Evolutionary conservation across 2,113 vertebrate species (phyloP).

Genomic region (Pagrus major): DNA sequence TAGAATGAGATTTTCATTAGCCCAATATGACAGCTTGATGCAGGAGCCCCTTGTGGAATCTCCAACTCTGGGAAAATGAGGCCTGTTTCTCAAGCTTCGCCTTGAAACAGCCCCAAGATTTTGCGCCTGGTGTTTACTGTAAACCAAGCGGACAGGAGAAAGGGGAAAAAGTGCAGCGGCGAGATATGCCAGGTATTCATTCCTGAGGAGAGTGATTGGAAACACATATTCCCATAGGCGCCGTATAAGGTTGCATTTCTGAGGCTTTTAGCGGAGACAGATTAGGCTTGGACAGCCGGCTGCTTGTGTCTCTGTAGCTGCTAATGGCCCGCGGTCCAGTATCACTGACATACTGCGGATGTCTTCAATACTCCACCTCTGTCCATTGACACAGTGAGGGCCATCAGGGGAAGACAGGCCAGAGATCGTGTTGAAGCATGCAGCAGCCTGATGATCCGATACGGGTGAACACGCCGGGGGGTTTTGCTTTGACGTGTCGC

Average conservation of each 20-base stretch:
- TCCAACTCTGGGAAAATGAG: conserved; percentile 60
- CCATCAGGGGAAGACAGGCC: conserved; percentile 12
- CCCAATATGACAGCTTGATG: conserved; percentile 72
- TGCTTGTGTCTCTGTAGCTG: conserved; percentile 56
- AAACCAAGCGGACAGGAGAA: conserved; percentile 63
- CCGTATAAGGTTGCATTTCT: conserved; percentile 67
- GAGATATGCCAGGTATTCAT: conserved; percentile 70
- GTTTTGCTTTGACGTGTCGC: conserved; percentile 52
- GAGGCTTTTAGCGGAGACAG: conserved; percentile 69
- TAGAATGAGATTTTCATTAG: conserved; percentile 78
- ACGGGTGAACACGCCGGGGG: conserved; percentile 38
- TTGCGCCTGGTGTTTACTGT: conserved; percentile 69
- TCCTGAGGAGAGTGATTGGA: conserved; percentile 64
- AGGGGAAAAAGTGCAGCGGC: conserved; percentile 12
- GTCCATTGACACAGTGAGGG: conserved; percentile 63
- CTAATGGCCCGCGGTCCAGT: conserved; percentile 69
- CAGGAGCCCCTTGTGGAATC: conserved; percentile 71
- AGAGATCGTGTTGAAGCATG: conserved; percentile 44
- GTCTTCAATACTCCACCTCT: conserved; percentile 73
- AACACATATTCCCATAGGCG: conserved; percentile 65
- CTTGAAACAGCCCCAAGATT: conserved; percentile 40
- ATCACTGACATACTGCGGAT: conserved; percentile 75
- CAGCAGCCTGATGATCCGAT: conserved; percentile 44
- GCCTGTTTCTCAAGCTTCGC: conserved; percentile 48
- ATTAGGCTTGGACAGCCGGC: conserved; percentile 50